A percentile compares a stretch with the other conserved stretches of the same genome.
phyloP scores from a whole-genome alignment of 2,797 vertebrate genomes.

The Hemitrygon akajei region DNA sequence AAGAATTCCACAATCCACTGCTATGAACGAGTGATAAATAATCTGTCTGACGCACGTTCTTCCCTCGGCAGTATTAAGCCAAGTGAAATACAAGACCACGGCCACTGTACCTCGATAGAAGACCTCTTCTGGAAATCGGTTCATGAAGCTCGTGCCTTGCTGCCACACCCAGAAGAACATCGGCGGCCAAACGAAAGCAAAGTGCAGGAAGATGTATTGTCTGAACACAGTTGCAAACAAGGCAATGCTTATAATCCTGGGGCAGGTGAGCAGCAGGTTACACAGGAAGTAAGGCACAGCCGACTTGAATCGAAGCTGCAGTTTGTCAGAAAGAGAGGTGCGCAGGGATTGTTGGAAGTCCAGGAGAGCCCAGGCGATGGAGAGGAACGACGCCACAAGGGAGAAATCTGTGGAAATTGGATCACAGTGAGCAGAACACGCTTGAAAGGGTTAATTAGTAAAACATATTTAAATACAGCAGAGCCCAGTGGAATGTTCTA shows the following conservation, averaged over 20 bases:
- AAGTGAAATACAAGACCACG: slow-evolving; percentile 89
- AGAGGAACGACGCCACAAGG: slow-evolving; percentile 66
- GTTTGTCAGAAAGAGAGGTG: slow-evolving; percentile 74
- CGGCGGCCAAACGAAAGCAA: slow-evolving; percentile 63
- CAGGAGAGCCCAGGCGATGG: slow-evolving; percentile 85
- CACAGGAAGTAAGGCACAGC: slow-evolving; percentile 78
- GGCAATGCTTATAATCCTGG: slow-evolving; percentile 66
- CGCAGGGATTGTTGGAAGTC: slow-evolving; percentile 89
- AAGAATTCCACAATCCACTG: slow-evolving; percentile 64
- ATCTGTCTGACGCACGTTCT: slow-evolving; percentile 62
- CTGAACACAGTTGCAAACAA: slow-evolving; percentile 74
- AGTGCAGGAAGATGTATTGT: slow-evolving; percentile 59
- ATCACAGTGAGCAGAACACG: slow-evolving; percentile 38
- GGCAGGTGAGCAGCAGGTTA: slow-evolving; percentile 82
- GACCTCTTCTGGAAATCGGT: slow-evolving; percentile 61
- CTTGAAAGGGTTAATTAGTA: background rate
- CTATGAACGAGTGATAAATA: slow-evolving; percentile 76
- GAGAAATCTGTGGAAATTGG: slow-evolving; percentile 62
- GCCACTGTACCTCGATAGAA: slow-evolving; percentile 79
- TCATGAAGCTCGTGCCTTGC: slow-evolving; percentile 82
- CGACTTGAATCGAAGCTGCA: slow-evolving; percentile 62
- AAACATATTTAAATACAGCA: background rate
- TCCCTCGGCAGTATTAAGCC: slow-evolving; percentile 82
- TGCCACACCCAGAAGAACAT: slow-evolving; percentile 73
- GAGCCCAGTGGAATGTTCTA: background rate